Conservation (phyloP, 2,888 invertebrate species). For the Glaucopsyche alexis region DNA sequence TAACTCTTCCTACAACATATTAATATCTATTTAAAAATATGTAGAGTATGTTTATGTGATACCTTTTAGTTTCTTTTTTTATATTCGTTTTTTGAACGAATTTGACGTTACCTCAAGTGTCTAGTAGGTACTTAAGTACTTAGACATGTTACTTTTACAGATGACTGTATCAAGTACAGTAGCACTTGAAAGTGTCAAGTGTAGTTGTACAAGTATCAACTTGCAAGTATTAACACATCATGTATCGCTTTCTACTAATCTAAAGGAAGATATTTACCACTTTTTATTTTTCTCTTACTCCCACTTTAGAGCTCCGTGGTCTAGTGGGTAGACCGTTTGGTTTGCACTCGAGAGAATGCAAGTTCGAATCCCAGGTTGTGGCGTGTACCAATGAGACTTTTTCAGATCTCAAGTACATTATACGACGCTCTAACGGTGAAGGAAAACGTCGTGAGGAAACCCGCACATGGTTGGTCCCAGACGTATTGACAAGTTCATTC, state of each 20-base stretch:
- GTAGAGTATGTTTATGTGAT: not conserved
- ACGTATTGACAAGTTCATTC: no score
- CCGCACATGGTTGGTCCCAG: no score
- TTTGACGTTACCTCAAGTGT: not conserved
- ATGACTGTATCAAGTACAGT: not conserved
- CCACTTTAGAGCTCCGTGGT: no score
- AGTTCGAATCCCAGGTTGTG: no score
- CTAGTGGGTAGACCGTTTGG: no score
- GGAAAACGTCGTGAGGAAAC: no score
- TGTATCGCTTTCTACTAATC: not conserved
- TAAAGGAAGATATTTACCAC: not conserved
- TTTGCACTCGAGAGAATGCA: no score
- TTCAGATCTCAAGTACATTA: no score
- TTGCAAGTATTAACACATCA: constrained; percentile 4
- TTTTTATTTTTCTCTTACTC: no score
- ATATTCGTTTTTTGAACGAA: not conserved
- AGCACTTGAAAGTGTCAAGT: not conserved
- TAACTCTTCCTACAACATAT: not conserved
- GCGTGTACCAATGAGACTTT: no score
- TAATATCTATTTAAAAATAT: not conserved
- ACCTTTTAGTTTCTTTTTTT: not conserved
- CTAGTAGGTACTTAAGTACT: not conserved
- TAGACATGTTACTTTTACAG: not conserved
- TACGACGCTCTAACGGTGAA: no score
- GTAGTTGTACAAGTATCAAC: not conserved